Percentiles rank a stretch among this genome's conserved stretches.
These are phyloP conservation scores for Sebastolobus altivelis DNA, from an alignment of 2,797 vertebrate species.

Conservation along the genomic window DNA sequence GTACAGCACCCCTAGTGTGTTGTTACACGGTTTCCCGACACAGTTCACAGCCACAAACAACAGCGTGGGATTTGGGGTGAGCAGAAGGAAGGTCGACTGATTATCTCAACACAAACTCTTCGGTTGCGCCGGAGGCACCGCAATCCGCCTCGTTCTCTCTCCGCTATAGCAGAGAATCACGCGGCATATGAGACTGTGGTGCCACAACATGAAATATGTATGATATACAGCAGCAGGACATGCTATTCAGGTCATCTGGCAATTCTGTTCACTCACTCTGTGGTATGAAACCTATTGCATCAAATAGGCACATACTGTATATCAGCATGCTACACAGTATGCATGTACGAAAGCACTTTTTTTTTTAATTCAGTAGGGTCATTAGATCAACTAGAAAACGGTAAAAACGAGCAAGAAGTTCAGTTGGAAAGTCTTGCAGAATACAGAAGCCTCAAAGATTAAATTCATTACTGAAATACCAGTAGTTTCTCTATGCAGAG, in stretches of 20 bases:
- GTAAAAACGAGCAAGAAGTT: conserved; percentile 4
- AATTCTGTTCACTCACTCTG: conserved; percentile 11
- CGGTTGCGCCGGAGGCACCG: background rate
- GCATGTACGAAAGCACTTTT: background rate
- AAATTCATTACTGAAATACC: background rate
- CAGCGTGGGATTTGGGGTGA: conserved; percentile 30
- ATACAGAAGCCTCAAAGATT: background rate
- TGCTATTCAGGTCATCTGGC: conserved; percentile 40
- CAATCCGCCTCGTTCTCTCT: background rate
- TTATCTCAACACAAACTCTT: conserved; percentile 38
- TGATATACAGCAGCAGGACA: conserved; percentile 29
- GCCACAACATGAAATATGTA: conserved; percentile 54
- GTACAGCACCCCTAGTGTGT: conserved; percentile 22
- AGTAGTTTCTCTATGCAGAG: conserved; percentile 2
- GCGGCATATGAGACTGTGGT: conserved; percentile 22
- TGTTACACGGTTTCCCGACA: conserved; percentile 30
- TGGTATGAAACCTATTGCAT: conserved; percentile 12
- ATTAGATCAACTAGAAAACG: conserved; percentile 8
- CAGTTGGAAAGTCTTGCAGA: background rate
- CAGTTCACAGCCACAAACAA: conserved; percentile 48
- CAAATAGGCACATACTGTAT: conserved; percentile 6
- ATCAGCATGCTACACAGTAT: background rate
- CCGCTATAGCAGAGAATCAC: conserved; percentile 24
- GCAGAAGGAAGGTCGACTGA: conserved; percentile 38
- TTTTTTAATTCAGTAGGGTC: background rate